phyloP scores from a whole-genome alignment of 2,113 vertebrate genomes.

The Chiloscyllium plagiosum region DNA sequence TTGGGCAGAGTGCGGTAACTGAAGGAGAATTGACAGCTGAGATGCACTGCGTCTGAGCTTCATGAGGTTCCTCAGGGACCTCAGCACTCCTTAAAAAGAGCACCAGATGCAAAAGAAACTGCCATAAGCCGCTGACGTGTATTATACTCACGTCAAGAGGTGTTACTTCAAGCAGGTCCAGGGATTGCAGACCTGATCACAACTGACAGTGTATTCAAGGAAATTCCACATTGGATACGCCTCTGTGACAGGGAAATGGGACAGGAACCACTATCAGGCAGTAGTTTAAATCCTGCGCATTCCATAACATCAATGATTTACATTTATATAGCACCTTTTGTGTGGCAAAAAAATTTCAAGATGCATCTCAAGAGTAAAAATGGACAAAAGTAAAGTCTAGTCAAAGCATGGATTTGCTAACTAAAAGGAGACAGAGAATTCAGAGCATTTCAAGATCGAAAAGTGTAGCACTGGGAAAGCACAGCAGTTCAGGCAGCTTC shows the following conservation, averaged over 20 bases:
- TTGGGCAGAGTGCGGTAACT: background rate
- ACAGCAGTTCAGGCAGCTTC: too few relatives aligned
- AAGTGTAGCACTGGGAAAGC: too few relatives aligned
- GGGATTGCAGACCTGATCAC: background rate
- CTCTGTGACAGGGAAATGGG: background rate
- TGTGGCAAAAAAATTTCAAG: too few relatives aligned
- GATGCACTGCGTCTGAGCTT: background rate
- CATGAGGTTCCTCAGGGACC: background rate
- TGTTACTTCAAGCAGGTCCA: background rate
- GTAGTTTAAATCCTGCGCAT: background rate
- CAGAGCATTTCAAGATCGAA: too few relatives aligned
- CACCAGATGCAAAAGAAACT: background rate
- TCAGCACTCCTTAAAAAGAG: background rate
- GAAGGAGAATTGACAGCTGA: background rate
- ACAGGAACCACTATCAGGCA: background rate
- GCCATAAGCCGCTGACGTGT: background rate
- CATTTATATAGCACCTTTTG: too few relatives aligned
- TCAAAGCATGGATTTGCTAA: too few relatives aligned
- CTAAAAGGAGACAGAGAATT: too few relatives aligned
- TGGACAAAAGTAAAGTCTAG: too few relatives aligned
- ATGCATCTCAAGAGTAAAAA: too few relatives aligned
- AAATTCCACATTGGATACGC: background rate
- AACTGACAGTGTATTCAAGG: background rate
- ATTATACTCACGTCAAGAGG: background rate
- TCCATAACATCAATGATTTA: too few relatives aligned